Conservation (phyloP, 2,797 vertebrate species). For the Triplophysa bombifrons region DNA sequence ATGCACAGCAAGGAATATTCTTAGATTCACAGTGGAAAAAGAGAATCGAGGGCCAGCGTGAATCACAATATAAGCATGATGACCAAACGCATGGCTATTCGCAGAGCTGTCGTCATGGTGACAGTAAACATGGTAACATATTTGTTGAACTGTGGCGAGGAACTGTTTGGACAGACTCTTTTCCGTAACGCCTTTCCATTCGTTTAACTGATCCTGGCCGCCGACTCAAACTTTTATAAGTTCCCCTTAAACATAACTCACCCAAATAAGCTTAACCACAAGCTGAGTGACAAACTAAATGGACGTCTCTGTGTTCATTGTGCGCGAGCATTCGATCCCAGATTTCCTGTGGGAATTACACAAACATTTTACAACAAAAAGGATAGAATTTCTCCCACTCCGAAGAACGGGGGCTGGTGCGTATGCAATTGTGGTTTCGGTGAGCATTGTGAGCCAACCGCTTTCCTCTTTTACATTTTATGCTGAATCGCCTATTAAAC, state of each 20-base stretch:
- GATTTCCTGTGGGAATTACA: constrained; percentile 59
- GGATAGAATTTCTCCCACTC: constrained; percentile 58
- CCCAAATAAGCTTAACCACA: constrained; percentile 64
- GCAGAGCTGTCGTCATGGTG: constrained; percentile 53
- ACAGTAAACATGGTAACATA: constrained; percentile 49
- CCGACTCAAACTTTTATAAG: constrained; percentile 59
- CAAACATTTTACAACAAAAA: constrained; percentile 68
- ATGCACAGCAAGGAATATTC: constrained; percentile 22
- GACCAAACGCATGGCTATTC: constrained; percentile 44
- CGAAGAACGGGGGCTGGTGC: constrained; percentile 43
- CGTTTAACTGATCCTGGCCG: constrained; percentile 35
- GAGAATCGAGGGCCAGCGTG: constrained; percentile 37
- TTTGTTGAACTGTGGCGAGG: constrained; percentile 50
- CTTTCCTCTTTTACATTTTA: constrained; percentile 60
- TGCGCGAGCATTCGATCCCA: constrained; percentile 29
- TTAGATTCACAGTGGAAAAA: constrained; percentile 42
- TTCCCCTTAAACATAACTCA: constrained; percentile 68
- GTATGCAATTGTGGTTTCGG: constrained; percentile 60
- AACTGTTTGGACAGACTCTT: constrained; percentile 49
- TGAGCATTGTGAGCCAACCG: constrained; percentile 68
- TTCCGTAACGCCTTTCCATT: constrained; percentile 42
- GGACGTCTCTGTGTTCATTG: constrained; percentile 57
- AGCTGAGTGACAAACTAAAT: constrained; percentile 47
- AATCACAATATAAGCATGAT: constrained; percentile 46
- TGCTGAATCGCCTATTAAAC: constrained; percentile 65